Conservation (phyloP, 2,113 vertebrate species). For the Poeciliopsis retropinna region DNA sequence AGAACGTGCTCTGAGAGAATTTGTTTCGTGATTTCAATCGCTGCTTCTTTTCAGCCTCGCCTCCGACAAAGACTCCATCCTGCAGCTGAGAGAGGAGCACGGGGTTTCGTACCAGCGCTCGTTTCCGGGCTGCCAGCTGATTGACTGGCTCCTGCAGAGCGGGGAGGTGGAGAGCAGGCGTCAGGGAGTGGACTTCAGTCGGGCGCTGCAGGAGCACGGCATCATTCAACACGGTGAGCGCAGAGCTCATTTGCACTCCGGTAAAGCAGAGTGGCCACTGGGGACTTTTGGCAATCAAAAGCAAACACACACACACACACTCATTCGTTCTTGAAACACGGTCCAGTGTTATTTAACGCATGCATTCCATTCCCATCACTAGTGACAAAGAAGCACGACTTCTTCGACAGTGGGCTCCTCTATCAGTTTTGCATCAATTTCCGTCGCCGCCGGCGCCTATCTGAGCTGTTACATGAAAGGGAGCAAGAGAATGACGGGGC, state of each 20-base stretch:
- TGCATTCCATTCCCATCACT: neutral
- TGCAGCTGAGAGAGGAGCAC: slow-evolving; percentile 84
- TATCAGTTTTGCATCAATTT: slow-evolving; percentile 90
- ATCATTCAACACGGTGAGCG: slow-evolving; percentile 87
- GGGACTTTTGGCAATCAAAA: slow-evolving; percentile 26
- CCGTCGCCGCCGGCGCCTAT: slow-evolving; percentile 78
- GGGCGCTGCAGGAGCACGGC: slow-evolving; percentile 82
- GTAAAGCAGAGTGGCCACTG: slow-evolving; percentile 11
- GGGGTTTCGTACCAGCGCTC: slow-evolving; percentile 81
- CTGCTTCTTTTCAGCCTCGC: slow-evolving; percentile 75
- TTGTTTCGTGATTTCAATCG: neutral
- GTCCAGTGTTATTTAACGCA: slow-evolving; percentile 5
- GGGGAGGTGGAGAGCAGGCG: slow-evolving; percentile 81
- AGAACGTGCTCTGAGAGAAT: neutral
- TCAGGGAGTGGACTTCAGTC: slow-evolving; percentile 82
- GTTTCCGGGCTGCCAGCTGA: slow-evolving; percentile 83
- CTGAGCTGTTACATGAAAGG: slow-evolving; percentile 81
- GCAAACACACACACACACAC: slow-evolving; percentile 25
- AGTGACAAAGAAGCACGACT: slow-evolving; percentile 84
- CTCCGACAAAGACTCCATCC: slow-evolving; percentile 78
- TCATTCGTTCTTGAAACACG: neutral
- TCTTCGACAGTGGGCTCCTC: slow-evolving; percentile 85
- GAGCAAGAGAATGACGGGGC: slow-evolving; percentile 44
- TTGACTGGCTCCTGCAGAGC: slow-evolving; percentile 87
- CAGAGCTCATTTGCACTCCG: slow-evolving; percentile 19